A percentile compares a stretch with the other conserved stretches of the same genome.
Conservation (phyloP, 2,113 vertebrate genomes). For the Ibidorhyncha struthersii region DNA sequence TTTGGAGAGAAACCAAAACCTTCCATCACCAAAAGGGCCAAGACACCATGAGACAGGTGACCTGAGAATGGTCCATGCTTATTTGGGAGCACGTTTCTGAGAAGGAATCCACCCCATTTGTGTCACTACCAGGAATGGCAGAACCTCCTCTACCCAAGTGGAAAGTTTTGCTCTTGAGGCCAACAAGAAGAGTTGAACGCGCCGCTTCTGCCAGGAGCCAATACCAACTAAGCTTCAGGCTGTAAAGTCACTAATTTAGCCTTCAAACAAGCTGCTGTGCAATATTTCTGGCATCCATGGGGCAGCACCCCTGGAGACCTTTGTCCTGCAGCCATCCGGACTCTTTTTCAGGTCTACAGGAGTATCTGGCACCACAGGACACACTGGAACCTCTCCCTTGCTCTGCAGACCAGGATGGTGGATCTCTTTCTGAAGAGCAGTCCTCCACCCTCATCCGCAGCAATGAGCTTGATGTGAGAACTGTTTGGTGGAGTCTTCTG, state of each 20-base stretch:
- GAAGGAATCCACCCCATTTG: no score
- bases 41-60: accelerated
- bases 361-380: neutral
- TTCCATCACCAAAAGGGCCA: neutral
- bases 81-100: neutral
- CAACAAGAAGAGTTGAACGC: neutral
- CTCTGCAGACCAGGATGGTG: neutral
- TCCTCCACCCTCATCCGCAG: accelerated
- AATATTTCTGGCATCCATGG: neutral
- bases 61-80: accelerated
- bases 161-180: neutral
- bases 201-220: neutral
- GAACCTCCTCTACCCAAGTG: neutral
- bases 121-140: accelerated
- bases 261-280: neutral
- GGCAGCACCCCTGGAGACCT: neutral
- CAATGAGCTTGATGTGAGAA: accelerated
- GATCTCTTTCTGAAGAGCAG: neutral
- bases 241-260: neutral
- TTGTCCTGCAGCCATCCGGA: neutral
- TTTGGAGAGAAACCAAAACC: neutral
- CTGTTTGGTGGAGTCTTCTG: neutral
- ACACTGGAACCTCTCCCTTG: neutral
- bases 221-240: neutral
- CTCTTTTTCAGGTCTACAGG: neutral